Percentiles rank a stretch among this genome's conserved stretches.
phyloP scores from a whole-genome alignment of 2,797 vertebrate genomes.

The Aeoliscus strigatus region DNA sequence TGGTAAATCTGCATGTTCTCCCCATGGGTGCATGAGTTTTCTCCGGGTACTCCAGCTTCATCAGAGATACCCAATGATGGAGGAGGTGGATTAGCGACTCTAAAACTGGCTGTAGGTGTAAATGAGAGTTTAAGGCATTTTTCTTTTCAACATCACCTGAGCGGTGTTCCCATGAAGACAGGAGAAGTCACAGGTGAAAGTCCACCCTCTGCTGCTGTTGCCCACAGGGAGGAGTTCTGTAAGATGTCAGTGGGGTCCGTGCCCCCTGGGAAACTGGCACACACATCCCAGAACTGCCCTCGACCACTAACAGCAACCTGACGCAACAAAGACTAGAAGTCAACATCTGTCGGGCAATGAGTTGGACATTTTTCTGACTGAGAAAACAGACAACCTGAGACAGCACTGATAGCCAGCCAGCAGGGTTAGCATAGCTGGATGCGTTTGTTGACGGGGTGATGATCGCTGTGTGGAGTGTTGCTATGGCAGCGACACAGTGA shows the following conservation, averaged over 20 bases:
- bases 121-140: not conserved
- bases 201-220: slow-evolving; percentile 60
- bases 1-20: too few relatives aligned
- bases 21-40: too few relatives aligned
- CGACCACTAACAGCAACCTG: slow-evolving; percentile 71
- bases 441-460: slow-evolving; percentile 63
- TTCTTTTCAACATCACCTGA: slow-evolving; percentile 45
- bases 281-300: slow-evolving; percentile 80
- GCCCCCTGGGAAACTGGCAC: slow-evolving; percentile 75
- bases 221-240: slow-evolving; percentile 67
- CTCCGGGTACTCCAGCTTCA: too few relatives aligned
- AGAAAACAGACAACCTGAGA: slow-evolving; percentile 64
- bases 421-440: slow-evolving; percentile 67
- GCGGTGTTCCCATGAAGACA: slow-evolving; percentile 64
- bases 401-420: slow-evolving; percentile 73
- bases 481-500: slow-evolving; percentile 70
- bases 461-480: slow-evolving; percentile 74
- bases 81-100: not conserved
- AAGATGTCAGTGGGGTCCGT: slow-evolving; percentile 71
- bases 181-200: slow-evolving; percentile 52
- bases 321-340: slow-evolving; percentile 19
- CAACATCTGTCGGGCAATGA: not conserved
- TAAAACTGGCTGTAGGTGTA: too few relatives aligned
- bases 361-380: not conserved
- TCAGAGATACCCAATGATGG: too few relatives aligned